Evolutionary conservation across 2,888 invertebrate species (phyloP), one percentile per base, ranked within the genome.

Genomic region (Eretmocerus hayati): DNA sequence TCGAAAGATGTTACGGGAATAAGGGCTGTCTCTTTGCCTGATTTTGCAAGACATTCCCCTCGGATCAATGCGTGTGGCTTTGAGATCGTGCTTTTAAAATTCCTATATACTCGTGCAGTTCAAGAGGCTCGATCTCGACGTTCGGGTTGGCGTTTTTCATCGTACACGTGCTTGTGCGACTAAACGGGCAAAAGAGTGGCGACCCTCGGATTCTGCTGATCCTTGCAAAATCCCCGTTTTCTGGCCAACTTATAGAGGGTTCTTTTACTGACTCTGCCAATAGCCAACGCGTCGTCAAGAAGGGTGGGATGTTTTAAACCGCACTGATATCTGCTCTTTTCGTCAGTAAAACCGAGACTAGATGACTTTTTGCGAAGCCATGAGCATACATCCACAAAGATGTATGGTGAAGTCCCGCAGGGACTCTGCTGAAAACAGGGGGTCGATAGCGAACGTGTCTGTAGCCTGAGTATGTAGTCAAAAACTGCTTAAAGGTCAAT

Each of bases 281-380:
- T 60, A 55, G 58, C 40, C 44, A 35, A 6, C 8, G 56, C 57
- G 56, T 51, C 58, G 58, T 9, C 43, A 31, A 44, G 54, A 57
- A 58, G 57, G 53, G 58, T 61, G 62, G 61, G 60, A 60, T 62
- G 63, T 64, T 69, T 69, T 69, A 69, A 70, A 70, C 67, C 69
- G 65, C 69, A 67, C 62, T 65, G 62, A 67, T 69, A 67, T 69
- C 65, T 61, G 61, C 65, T 62, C 63, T 61, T 60, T 66, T 56
- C 62, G 57, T 55, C 50, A 50, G 47, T 44, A 56, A 43, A 52
- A 48, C 37, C 45, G 46, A 53, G 59, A 56, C 54, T 53, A 54
- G 55, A 45, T 46, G 42, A 50, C 48, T 48, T 45, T 47, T 53
- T 54, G 51, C 50, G 30, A 44, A 42, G 49, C 23, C 33, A 18